Base-by-base conservation (phyloP, 2,797 vertebrate genomes). In the Acanthurus lineatus region DNA sequence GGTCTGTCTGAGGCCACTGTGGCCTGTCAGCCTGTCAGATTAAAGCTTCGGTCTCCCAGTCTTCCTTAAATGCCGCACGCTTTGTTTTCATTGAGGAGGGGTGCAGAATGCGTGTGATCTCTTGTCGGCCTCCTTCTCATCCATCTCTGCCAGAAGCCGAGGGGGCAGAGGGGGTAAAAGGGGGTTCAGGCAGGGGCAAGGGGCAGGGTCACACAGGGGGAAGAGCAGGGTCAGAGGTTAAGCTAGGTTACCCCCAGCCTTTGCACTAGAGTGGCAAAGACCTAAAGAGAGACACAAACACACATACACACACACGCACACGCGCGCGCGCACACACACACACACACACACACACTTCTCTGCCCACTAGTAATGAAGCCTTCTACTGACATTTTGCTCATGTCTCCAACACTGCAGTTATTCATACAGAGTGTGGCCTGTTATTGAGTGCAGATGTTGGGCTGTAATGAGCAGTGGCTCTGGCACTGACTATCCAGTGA, bases 401-500 rank as follows among this genome's bases (percentile, higher is more conserved):
- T 89, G 93, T 94, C 83, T 89, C 85, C 87, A 93, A 94, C 93
- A 93, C 94, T 94, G 92, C 89, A 42, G 89, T 92, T 91, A 93
- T 95, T 94, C 90, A 94, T 93, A 82, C 88, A 86, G 87, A 91
- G 89, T 75, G 85, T 87, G 87, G 85, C 79, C 64, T 79, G 72
- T 95, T 94, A 94, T 94, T 92, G 91, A 88, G 87, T 91, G 89
- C 94, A 96, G 95, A 95, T 95, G 94, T 95, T 85, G 79, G 35
- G 76, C 86, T 76, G 89, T 94, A 94, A 96, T 95, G 92, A 94
- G 92, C 76, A 86, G 74, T 59, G 83, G 75, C 77, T 86, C 78
- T 86, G 79, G 83, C 77, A 87, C 69, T 44, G 83, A 77, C 86
- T 77, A 53, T 69, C 54, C 72, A 57, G 65, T 49, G 87, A 87